Evolutionary conservation across 2,888 invertebrate species (phyloP), one percentile per base, ranked within the genome.

Genomic region (Rhogogaster chlorosoma): DNA sequence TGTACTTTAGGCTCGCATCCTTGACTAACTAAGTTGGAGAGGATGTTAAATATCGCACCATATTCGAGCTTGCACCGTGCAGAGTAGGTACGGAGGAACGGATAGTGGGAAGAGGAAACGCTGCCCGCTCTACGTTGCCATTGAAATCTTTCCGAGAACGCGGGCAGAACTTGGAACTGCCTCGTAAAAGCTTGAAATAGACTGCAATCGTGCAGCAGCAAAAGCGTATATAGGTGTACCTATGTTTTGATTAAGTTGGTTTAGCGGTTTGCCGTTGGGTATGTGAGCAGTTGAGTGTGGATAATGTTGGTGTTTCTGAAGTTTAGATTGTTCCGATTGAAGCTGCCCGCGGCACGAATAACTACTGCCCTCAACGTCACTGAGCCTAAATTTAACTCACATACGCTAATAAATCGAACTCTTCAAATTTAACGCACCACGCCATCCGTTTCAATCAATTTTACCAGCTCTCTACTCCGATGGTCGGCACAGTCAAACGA

Each of bases 111-210:
- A 73, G 42, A 73, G 71, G 38, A 73, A 42, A 73, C 42, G 71
- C 53, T 77, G 77, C 29, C 49, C 32, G 49, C 29, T 77, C 38
- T 5, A 61, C 73, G 84, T 61, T 75, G 73, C 73, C 75, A 84
- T 84, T 75, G 84, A 75, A 71, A 84, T 71, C 84, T 80, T 80
- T 84, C 73, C 84, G 73, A 61, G 75, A 84, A 84, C 77, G 84
- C 84, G 84, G 38, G 61, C 45, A 32, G 38, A 80, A 64, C 61
- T 87, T 85, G 86, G 86, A 86, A 75, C 78, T 42, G 49, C 77
- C 84, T 57, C 53, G 82, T 80, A 84, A 71, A 26, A 85, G 85
- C 84, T 83, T 64, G 84, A 86, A 87, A 87, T 87, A 86, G 83
- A 87, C 85, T 75, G 80, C 67, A 57, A 71, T 82, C 75, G 67